These are phyloP conservation scores for Iguana delicatissima DNA, from an alignment of 2,797 vertebrate genomes.

Conservation along the genomic window DNA sequence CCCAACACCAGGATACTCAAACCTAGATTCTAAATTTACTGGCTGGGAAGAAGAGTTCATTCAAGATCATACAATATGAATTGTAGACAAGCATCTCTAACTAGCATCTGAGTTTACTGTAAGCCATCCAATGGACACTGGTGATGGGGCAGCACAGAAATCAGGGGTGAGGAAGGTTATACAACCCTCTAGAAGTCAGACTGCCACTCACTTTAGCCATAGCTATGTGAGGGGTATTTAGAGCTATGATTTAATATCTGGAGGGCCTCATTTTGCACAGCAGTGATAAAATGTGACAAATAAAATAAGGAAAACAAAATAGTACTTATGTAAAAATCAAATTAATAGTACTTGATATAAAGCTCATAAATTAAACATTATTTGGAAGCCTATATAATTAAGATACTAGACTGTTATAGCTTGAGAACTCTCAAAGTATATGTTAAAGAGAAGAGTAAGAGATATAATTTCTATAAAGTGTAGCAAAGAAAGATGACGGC, in stretches of 20 bases:
- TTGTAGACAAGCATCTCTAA: not conserved
- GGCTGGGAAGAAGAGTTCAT: not conserved
- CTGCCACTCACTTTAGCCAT: too few relatives aligned
- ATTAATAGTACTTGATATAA: too few relatives aligned
- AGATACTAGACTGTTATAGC: not conserved
- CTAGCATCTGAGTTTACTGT: not conserved
- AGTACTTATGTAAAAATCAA: not conserved
- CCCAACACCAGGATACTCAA: not conserved
- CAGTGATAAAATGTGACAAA: not conserved
- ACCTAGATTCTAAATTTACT: not conserved
- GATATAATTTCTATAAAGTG: slow-evolving; percentile 41
- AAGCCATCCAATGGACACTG: not conserved
- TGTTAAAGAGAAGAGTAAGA: slow-evolving; percentile 34
- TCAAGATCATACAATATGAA: not conserved
- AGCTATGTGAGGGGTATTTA: too few relatives aligned
- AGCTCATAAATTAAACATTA: slow-evolving; percentile 36
- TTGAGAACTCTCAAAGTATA: slow-evolving; percentile 42
- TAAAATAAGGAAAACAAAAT: not conserved
- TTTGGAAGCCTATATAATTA: slow-evolving; percentile 38
- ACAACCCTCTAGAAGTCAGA: too few relatives aligned
- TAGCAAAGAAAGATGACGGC: slow-evolving; percentile 43
- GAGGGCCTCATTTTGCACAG: too few relatives aligned
- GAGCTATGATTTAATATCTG: too few relatives aligned
- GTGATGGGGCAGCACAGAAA: not conserved
- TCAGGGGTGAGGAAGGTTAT: too few relatives aligned